Conservation (phyloP, 2,888 invertebrate species). For the Pachycephus smyrnensis region DNA sequence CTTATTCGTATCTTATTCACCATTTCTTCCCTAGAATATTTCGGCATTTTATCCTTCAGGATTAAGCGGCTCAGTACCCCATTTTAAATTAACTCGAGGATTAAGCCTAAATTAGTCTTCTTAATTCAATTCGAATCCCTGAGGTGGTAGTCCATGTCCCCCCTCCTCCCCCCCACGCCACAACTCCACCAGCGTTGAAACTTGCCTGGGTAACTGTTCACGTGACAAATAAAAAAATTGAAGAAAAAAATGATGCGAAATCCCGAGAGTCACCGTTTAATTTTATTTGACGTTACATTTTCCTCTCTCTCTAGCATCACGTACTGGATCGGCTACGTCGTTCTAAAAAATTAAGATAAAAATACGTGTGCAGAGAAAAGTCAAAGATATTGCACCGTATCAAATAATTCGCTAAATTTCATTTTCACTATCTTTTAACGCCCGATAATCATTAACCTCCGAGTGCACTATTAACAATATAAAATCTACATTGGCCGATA, state of each 20-base stretch:
- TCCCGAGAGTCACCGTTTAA: not conserved
- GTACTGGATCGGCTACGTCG: not conserved
- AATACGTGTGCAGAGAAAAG: not conserved
- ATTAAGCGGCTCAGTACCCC: conserved; percentile 35
- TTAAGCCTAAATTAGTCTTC: conserved; percentile 47
- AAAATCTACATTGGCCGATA: no score
- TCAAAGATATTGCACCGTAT: not conserved
- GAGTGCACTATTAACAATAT: no score
- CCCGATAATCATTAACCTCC: no score
- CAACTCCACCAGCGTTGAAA: not conserved
- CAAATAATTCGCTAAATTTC: not conserved
- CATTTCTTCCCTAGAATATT: conserved; percentile 10
- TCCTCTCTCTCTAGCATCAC: not conserved
- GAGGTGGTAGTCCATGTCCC: not conserved
- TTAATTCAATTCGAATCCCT: conserved; percentile 46
- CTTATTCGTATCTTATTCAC: not conserved
- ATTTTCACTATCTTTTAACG: no score
- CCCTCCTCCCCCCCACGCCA: no score
- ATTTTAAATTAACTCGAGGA: conserved; percentile 46
- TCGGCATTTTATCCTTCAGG: conserved; percentile 36
- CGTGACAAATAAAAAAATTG: not conserved
- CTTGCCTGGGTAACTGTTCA: not conserved
- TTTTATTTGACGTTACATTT: not conserved
- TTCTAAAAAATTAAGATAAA: no score
- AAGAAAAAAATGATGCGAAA: not conserved